These are phyloP conservation scores for Charadrius vociferus DNA, from an alignment of 2,113 vertebrate genomes.

Conservation along the genomic window DNA sequence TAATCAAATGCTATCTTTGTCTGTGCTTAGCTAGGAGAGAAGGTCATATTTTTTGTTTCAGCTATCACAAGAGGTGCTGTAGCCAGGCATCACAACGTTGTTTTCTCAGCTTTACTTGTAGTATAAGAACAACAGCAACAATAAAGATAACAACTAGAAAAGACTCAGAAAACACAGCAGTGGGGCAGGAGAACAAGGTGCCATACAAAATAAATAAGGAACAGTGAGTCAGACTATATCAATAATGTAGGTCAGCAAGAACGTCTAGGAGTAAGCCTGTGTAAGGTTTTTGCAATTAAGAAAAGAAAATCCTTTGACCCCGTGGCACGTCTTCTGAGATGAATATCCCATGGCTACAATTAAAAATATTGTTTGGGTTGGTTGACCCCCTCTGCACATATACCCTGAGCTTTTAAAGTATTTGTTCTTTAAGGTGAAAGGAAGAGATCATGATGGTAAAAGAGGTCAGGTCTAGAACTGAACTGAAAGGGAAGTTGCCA, in stretches of 20 bases:
- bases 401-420: neutral
- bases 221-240: neutral
- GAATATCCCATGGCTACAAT: conserved; percentile 49
- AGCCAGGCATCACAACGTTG: neutral
- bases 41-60: neutral
- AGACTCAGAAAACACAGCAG: neutral
- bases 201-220: conserved; percentile 19
- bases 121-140: neutral
- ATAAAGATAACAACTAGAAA: neutral
- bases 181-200: neutral
- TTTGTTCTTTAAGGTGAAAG: conserved; percentile 13
- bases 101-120: neutral
- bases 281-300: conserved; percentile 11
- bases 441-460: neutral
- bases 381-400: neutral
- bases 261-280: neutral
- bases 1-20: neutral
- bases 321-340: neutral
- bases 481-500: neutral
- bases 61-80: neutral
- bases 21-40: neutral
- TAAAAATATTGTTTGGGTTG: conserved; percentile 20
- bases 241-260: neutral
- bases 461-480: neutral
- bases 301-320: conserved; percentile 23